phyloP scores from a whole-genome alignment of 1,140 invertebrate species.

The Drosophila auraria region DNA sequence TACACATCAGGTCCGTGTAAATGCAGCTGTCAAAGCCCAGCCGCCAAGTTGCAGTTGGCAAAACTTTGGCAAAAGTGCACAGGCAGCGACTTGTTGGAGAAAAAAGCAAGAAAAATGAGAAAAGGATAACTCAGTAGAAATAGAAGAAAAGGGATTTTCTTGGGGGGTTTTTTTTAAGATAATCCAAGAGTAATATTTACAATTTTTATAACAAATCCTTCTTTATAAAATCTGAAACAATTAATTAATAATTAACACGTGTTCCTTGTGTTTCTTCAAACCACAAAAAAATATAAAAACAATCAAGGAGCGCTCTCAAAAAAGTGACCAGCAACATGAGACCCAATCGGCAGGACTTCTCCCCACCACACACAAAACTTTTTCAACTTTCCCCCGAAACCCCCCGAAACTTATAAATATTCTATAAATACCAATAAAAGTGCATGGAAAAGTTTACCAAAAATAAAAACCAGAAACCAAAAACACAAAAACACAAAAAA shows the following conservation, averaged over 20 bases:
- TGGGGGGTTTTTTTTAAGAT: background rate
- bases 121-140: background rate
- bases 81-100: background rate
- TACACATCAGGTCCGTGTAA: constrained; percentile 20
- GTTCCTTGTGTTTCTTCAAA: too few relatives aligned
- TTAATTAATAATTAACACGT: background rate
- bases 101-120: constrained; percentile 6
- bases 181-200: background rate
- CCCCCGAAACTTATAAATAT: constrained; percentile 65
- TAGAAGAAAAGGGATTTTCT: background rate
- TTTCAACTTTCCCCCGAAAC: constrained; percentile 4
- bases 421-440: constrained; percentile 71
- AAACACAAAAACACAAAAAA: constrained; percentile 49
- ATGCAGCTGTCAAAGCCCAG: constrained; percentile 75
- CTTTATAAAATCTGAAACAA: too few relatives aligned
- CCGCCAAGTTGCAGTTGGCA: constrained; percentile 47
- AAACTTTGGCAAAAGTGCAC: constrained; percentile 26
- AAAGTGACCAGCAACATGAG: constrained; percentile 14
- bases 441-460: constrained; percentile 58
- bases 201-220: too few relatives aligned
- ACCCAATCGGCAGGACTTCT: constrained; percentile 15
- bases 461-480: constrained; percentile 21
- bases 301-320: constrained; percentile 3
- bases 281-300: background rate
- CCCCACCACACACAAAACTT: background rate